Base-by-base conservation (phyloP, 2,888 invertebrate genomes). In the Lasioglossum leucozonium region DNA sequence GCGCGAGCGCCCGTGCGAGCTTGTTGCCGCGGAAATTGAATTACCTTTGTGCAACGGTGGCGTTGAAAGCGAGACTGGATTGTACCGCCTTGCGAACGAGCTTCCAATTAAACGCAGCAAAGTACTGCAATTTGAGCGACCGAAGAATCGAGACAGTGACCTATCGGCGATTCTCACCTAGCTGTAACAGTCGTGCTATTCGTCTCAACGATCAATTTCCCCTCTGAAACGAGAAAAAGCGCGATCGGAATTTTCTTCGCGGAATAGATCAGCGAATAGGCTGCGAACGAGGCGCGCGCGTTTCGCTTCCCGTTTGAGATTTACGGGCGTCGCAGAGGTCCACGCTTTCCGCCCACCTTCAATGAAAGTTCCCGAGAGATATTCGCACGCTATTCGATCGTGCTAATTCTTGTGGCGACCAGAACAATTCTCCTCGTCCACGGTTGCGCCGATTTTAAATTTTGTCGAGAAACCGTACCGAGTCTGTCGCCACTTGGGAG, bases 1-100 rank as follows among this genome's bases (percentile, higher is more conserved):
- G n/a, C n/a, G 74, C 71, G 4, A 4, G 67, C 37, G 40, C 22
- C 40, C 37, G 67, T 67, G 37, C 26, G 67, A 40, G 86, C 69
- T 82, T 77, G 77, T 79, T 84, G 87, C 85, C 91, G 89, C 92
- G 91, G 91, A 91, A 92, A 92, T 92, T 92, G 79, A 92, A 92
- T 92, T 91, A 91, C 91, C 89, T 91, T 90, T 89, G 91, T 91
- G 84, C 86, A 74, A 84, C 77, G 85, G 88, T 71, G 65, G 16
- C 80, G 82, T 88, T 90, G 85, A 87, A 84, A 87, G 86, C 77
- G 82, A 82, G 79, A 76, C 75, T 71, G 82, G 77, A 79, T 80
- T 87, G 79, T 74, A 81, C 76, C 82, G 78, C 81, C 78, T 88
- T 79, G 81, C 82, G 78, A 88, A 86, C 79, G 74, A 86, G 77